These are phyloP conservation scores for Spilosoma lubricipeda DNA, from an alignment of 2,888 invertebrate species.

Conservation along the genomic window DNA sequence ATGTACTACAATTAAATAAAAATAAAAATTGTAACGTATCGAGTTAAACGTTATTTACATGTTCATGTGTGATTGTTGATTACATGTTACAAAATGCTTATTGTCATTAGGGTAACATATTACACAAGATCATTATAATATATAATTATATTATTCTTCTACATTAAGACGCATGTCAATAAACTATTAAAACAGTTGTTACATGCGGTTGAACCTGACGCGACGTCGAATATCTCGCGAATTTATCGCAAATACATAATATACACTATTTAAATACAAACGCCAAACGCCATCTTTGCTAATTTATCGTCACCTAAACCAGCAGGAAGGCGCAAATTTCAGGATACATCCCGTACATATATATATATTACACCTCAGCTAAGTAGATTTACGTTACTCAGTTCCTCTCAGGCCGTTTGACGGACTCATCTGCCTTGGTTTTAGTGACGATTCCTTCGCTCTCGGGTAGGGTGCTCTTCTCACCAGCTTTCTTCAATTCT, in stretches of 20 bases:
- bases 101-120: slow-evolving; percentile 75
- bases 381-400: slow-evolving; percentile 54
- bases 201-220: slow-evolving; percentile 27
- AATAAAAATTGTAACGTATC: neutral
- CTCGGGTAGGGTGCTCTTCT: slow-evolving; percentile 64
- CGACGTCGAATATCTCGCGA: slow-evolving; percentile 15
- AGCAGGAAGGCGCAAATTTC: slow-evolving; percentile 53
- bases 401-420: slow-evolving; percentile 76
- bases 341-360: slow-evolving; percentile 27
- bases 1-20: slow-evolving; percentile 36
- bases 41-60: slow-evolving; percentile 62
- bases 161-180: slow-evolving; percentile 46
- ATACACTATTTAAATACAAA: slow-evolving; percentile 40
- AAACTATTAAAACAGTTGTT: slow-evolving; percentile 50
- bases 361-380: slow-evolving; percentile 51
- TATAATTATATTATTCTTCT: slow-evolving; percentile 43
- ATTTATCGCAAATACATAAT: slow-evolving; percentile 30
- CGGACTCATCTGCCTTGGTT: slow-evolving; percentile 58
- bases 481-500: slow-evolving; percentile 73
- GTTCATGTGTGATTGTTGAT: slow-evolving; percentile 57
- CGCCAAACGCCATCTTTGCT: slow-evolving; percentile 57
- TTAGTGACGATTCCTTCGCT: slow-evolving; percentile 72
- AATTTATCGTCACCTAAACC: slow-evolving; percentile 62
- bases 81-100: slow-evolving; percentile 76
- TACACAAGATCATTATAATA: slow-evolving; percentile 33